Conservation (phyloP, 2,797 vertebrate species). For the Anabacerthia variegaticeps region DNA sequence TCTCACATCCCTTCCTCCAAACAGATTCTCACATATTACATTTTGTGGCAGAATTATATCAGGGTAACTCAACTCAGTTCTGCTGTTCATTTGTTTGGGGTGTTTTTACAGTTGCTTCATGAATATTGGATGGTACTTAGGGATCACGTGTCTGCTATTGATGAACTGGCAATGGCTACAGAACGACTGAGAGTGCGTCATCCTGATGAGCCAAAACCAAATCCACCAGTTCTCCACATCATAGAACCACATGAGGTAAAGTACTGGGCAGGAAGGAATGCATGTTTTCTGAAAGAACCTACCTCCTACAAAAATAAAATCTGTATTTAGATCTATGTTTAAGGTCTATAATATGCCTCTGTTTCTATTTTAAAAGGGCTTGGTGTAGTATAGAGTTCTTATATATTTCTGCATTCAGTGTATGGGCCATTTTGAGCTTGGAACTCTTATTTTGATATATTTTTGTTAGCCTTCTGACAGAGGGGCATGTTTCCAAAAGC, state of each 20-base stretch:
- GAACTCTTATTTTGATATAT: neutral
- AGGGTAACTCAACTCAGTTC: neutral
- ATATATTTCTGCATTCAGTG: neutral
- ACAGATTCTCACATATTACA: neutral
- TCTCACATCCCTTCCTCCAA: neutral
- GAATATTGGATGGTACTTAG: constrained; percentile 98
- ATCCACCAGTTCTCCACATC: constrained; percentile 93
- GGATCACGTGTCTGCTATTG: constrained; percentile 95
- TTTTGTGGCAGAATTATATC: neutral
- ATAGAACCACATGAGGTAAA: constrained; percentile 94
- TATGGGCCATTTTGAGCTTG: neutral
- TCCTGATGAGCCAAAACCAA: constrained; percentile 90
- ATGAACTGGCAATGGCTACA: constrained; percentile 97
- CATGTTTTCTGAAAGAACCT: neutral
- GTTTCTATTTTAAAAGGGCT: neutral
- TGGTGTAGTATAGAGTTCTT: neutral
- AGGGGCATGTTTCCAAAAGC: neutral
- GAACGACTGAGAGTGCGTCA: constrained; percentile 92
- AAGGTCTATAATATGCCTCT: neutral
- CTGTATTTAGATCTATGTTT: accelerated
- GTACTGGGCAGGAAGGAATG: neutral
- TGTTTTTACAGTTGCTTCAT: constrained; percentile 86
- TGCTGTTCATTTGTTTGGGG: neutral
- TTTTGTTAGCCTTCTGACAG: neutral
- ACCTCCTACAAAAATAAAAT: neutral